phyloP scores from a whole-genome alignment of 1,140 invertebrate genomes.

The Bombus vancouverensis region DNA sequence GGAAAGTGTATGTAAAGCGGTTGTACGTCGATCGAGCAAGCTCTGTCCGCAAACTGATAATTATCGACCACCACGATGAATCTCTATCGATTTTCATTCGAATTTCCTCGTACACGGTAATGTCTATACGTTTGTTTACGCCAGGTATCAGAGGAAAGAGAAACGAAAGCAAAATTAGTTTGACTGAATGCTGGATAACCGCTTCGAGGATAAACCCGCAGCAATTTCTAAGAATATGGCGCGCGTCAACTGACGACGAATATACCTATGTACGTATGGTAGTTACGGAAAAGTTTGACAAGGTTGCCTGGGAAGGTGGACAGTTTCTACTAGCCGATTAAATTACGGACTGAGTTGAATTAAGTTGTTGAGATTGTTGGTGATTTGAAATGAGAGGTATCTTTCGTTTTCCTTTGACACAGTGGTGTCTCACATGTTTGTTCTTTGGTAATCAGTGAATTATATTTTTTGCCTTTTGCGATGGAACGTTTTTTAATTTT shows the following conservation, averaged over 20 bases:
- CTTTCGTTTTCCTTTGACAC: neutral
- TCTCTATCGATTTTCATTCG: neutral
- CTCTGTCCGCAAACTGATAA: neutral
- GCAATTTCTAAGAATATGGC: neutral
- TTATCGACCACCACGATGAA: neutral
- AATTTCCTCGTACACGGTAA: neutral
- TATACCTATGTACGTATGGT: neutral
- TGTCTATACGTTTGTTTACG: too few species aligned
- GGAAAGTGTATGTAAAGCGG: neutral
- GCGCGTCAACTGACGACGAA: neutral
- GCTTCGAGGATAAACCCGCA: neutral
- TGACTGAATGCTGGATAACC: neutral
- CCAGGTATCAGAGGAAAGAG: neutral
- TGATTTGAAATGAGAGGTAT: neutral
- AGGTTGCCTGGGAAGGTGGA: neutral
- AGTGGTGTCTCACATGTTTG: neutral
- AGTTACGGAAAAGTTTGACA: neutral
- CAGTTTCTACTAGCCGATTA: neutral
- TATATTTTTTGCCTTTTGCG: neutral
- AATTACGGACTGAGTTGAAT: neutral
- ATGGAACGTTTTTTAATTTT: neutral
- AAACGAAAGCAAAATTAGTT: conserved; percentile 18
- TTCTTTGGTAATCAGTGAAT: neutral
- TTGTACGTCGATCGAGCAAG: neutral
- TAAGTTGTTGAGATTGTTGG: neutral